Evolutionary conservation across 2,113 vertebrate species (phyloP).

Genomic region (Poecile atricapillus): DNA sequence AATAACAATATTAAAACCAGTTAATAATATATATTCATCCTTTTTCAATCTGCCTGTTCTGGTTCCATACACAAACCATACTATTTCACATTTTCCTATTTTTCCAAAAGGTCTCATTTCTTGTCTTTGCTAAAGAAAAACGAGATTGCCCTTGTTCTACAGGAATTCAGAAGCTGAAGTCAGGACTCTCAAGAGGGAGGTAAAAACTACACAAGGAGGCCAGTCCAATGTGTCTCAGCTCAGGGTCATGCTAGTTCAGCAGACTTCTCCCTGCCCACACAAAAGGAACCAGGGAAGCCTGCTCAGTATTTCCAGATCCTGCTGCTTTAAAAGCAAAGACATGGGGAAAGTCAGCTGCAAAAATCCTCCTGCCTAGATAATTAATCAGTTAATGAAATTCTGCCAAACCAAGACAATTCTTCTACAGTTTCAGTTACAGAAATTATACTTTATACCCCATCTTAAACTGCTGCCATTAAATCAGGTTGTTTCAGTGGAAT

Average conservation of each 20-base stretch:
- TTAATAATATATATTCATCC: background rate
- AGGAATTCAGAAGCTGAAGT: background rate
- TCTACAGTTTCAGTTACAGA: background rate
- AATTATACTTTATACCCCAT: background rate
- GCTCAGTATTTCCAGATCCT: background rate
- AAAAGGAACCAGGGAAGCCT: background rate
- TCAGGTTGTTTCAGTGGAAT: background rate
- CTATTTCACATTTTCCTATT: background rate
- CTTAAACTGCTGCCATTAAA: background rate
- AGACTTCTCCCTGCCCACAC: background rate
- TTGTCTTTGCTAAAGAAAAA: background rate
- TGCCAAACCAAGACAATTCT: background rate
- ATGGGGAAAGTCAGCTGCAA: background rate
- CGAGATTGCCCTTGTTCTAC: background rate
- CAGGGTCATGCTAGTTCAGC: background rate
- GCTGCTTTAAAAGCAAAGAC: background rate
- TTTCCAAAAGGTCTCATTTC: background rate
- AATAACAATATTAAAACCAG: background rate
- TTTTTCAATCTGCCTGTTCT: background rate
- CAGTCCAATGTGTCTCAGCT: rapidly evolving
- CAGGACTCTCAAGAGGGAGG: background rate
- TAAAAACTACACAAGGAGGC: background rate
- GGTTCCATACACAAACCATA: background rate
- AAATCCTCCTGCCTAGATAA: background rate
- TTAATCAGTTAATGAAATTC: background rate